Evolutionary conservation across 2,888 invertebrate species (phyloP), one percentile per base, ranked within the genome.

Genomic region (Prenolepis imparis): DNA sequence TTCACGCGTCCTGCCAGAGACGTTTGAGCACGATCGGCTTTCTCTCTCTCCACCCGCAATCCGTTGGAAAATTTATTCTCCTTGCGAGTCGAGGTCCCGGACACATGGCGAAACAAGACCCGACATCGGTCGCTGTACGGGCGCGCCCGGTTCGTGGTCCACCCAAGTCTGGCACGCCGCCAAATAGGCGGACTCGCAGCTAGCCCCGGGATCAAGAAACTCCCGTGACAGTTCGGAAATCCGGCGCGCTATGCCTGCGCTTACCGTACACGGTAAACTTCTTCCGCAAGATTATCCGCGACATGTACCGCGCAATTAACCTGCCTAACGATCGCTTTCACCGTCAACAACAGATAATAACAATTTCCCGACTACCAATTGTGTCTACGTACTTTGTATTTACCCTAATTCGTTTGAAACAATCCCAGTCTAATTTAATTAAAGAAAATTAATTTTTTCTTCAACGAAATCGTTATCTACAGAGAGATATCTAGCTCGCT

Each of bases 141-240:
- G 3, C 18, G 57, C 59, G 77, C 61, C 64, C 21, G 52, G 41
- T 61, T 77, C 68, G 61, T 32, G 68, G 68, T 78, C 68, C 83
- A 68, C 77, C 61, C 18, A 24, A 24, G 52, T 67, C 77, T 77
- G 82, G 82, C 80, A 28, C n/a, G 41, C n/a, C 36, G 67, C 82
- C 82, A 82, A 68, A 82, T 48, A 68, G 61, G 52, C 77, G 32
- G 68, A 12, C 52, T 81, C 81, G 81, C 48, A 83, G 48, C 75
- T 44, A 39, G 61, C 52, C 57, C 15, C 83, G 67, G 77, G 77
- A 83, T 83, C 83, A 78, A 83, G 83, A 78, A 78, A 83, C 83
- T 77, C 39, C 24, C 61, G 44, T 67, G 67, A 72, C 77, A 64
- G 44, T 44, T 66, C 77, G 63, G 77, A 39, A 57, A 75, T 48